Conservation (phyloP, 2,113 vertebrate genomes). For the Pomatostomus ruficeps region DNA sequence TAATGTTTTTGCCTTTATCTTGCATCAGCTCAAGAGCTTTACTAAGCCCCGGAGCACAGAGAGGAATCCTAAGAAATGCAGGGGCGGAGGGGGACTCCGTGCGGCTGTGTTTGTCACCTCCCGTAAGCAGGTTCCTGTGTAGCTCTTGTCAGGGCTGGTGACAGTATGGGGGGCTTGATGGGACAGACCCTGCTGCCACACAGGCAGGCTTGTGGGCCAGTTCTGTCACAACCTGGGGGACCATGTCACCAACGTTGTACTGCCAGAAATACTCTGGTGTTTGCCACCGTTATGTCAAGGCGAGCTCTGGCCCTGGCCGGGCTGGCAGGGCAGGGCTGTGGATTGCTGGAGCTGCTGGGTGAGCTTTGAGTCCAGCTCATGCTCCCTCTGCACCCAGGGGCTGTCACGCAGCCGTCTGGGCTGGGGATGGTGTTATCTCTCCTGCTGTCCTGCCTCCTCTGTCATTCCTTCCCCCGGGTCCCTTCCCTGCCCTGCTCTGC, state of each 20-base stretch:
- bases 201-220: background rate
- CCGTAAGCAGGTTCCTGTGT: background rate
- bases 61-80: background rate
- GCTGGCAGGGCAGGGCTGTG: background rate
- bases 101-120: background rate
- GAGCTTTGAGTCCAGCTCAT: background rate
- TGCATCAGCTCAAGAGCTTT: background rate
- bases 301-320: rapidly evolving
- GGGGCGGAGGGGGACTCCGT: background rate
- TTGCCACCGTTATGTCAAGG: background rate
- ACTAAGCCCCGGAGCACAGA: background rate
- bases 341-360: background rate
- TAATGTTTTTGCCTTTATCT: background rate
- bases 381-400: rapidly evolving
- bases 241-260: rapidly evolving
- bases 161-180: background rate
- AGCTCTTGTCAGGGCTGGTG: background rate
- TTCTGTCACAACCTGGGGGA: background rate
- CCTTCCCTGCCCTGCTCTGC: background rate
- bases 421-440: background rate
- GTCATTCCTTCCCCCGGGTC: background rate
- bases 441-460: background rate
- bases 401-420: rapidly evolving
- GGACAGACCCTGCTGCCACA: rapidly evolving
- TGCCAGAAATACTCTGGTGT: background rate